These are phyloP conservation scores for Troilus luridus DNA, from an alignment of 2,888 invertebrate genomes.

Conservation along the genomic window DNA sequence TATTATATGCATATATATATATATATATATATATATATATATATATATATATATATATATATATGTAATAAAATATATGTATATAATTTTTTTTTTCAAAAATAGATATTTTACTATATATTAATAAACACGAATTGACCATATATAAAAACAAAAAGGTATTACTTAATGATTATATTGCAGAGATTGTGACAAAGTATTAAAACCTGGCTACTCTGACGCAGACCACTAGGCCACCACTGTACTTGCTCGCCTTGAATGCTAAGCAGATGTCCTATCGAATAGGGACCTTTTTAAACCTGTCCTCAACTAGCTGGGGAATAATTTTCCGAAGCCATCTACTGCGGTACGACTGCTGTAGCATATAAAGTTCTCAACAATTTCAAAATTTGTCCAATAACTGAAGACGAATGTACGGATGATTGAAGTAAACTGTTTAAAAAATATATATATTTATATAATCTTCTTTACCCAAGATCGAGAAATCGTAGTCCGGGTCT, in stretches of 20 bases:
- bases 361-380: no score
- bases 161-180: neutral
- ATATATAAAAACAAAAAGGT: neutral
- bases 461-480: no score
- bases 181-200: neutral
- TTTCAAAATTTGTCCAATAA: no score
- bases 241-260: neutral
- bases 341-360: neutral
- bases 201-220: neutral
- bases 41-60: no score
- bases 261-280: neutral
- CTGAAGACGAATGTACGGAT: no score
- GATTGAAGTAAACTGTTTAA: no score
- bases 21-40: no score
- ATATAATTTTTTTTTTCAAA: no score
- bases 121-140: neutral
- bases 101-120: neutral
- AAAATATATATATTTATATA: no score
- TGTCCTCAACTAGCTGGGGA: neutral
- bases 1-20: no score
- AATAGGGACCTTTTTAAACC: neutral
- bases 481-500: no score
- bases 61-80: no score
- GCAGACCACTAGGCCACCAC: neutral
- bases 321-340: neutral